Conservation (phyloP, 2,888 invertebrate species). For the Cephus spinipes region DNA sequence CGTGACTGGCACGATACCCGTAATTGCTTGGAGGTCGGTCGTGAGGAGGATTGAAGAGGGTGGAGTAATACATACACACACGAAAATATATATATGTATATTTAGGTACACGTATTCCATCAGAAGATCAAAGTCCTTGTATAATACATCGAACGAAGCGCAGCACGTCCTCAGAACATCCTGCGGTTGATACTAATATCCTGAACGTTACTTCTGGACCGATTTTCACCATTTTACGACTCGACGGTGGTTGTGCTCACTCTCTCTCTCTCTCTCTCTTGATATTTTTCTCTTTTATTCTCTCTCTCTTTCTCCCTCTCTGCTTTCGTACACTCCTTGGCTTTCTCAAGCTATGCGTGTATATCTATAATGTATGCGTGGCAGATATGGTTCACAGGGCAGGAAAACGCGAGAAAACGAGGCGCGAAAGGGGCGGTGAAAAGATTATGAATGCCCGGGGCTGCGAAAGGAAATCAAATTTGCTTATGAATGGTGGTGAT, state of each 20-base stretch:
- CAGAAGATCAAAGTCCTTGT: too few species aligned
- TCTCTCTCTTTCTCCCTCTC: background rate
- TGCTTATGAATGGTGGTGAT: constrained; percentile 54
- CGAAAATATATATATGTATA: too few species aligned
- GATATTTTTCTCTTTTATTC: background rate
- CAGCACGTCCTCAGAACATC: too few species aligned
- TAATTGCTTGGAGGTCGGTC: too few species aligned
- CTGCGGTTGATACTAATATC: too few species aligned
- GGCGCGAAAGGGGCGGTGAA: constrained; percentile 30
- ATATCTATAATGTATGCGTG: constrained; percentile 3
- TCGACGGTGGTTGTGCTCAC: background rate
- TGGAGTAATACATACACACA: too few species aligned
- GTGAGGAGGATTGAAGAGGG: too few species aligned
- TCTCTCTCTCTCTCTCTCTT: background rate
- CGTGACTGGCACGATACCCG: too few species aligned
- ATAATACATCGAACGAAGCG: too few species aligned
- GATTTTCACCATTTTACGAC: too few species aligned
- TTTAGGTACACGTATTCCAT: too few species aligned
- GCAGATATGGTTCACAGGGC: constrained; percentile 13
- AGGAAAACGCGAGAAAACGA: constrained; percentile 13
- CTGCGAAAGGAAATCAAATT: constrained; percentile 49
- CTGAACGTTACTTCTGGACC: too few species aligned
- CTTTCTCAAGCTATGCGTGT: constrained; percentile 12
- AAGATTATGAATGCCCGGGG: constrained; percentile 45
- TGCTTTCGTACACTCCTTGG: constrained; percentile 14